Evolutionary conservation across 2,888 invertebrate genomes (phyloP).

Genomic region (Morpho achilles): DNA sequence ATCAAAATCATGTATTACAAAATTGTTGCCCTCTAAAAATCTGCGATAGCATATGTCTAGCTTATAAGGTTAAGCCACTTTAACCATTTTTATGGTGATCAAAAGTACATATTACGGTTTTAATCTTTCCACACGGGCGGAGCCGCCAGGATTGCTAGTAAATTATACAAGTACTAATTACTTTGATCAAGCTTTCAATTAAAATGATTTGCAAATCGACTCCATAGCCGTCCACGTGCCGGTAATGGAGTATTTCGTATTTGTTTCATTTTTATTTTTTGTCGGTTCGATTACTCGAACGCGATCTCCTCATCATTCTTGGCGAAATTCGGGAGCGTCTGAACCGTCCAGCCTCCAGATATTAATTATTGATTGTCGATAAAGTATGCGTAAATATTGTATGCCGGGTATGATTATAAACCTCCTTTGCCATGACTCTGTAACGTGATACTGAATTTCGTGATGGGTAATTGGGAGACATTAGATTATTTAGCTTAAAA

Average conservation of each 20-base stretch:
- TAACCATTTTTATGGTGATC: too few species aligned
- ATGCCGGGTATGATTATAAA: conserved; percentile 48
- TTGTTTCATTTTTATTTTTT: conserved; percentile 79
- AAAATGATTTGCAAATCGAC: conserved; percentile 32
- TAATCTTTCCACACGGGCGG: too few species aligned
- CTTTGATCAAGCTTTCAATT: not conserved
- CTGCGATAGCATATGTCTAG: too few species aligned
- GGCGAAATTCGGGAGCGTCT: conserved; percentile 79
- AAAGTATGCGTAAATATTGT: conserved; percentile 67
- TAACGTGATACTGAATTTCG: conserved; percentile 19
- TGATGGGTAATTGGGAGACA: conserved; percentile 15
- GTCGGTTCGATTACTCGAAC: conserved; percentile 77
- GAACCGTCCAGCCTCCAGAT: conserved; percentile 67
- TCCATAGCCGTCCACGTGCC: conserved; percentile 48
- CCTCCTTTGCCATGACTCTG: conserved; percentile 36
- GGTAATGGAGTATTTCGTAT: conserved; percentile 79
- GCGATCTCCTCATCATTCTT: conserved; percentile 73
- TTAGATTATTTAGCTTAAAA: conserved; percentile 15
- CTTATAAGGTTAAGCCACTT: too few species aligned
- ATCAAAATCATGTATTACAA: too few species aligned
- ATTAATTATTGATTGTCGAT: conserved; percentile 79
- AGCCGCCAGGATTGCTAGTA: too few species aligned
- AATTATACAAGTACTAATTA: too few species aligned
- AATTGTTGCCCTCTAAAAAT: too few species aligned
- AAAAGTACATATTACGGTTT: too few species aligned